Percentiles rank a stretch among this genome's conserved stretches.
Evolutionary conservation across 2,888 invertebrate genomes (phyloP).

Genomic region (Plagiodera versicolora): DNA sequence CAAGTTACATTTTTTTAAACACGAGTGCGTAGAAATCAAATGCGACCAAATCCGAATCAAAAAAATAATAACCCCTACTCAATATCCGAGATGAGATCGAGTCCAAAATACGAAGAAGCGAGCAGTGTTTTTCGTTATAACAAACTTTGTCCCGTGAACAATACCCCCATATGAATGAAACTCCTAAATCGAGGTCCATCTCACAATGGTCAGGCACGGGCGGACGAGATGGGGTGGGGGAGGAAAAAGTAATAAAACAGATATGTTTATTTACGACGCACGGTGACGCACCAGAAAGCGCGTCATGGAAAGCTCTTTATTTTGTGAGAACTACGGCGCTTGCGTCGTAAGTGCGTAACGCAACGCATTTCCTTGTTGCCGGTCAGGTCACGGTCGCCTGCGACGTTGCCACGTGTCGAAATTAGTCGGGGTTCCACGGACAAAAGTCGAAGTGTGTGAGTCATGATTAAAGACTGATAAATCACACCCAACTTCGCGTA

Average conservation of each 20-base stretch:
- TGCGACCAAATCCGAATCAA: too few relatives aligned
- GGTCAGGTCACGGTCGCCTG: conserved; percentile 47
- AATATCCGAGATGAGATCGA: too few relatives aligned
- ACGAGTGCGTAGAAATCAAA: too few relatives aligned
- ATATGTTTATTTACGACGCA: conserved; percentile 20
- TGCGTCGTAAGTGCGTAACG: conserved; percentile 42
- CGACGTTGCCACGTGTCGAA: conserved; percentile 21
- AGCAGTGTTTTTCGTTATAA: not conserved
- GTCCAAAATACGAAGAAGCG: too few relatives aligned
- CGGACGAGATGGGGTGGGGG: not conserved
- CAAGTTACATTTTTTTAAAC: too few relatives aligned
- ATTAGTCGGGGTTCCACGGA: not conserved
- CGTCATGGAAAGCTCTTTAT: conserved; percentile 30
- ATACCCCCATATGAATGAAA: conserved; percentile 9
- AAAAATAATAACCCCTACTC: too few relatives aligned
- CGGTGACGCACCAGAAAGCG: conserved; percentile 34
- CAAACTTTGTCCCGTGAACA: not conserved
- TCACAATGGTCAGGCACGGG: conserved; percentile 3
- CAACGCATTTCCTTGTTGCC: conserved; percentile 53
- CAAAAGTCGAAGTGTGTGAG: not conserved
- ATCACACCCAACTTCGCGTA: too few relatives aligned
- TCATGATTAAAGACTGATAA: too few relatives aligned
- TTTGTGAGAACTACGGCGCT: conserved; percentile 31
- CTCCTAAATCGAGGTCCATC: conserved; percentile 5
- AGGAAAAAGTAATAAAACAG: conserved; percentile 20